Evolutionary conservation across 2,888 invertebrate species (phyloP), one percentile per base, ranked within the genome.

Genomic region (Temnothorax rugatulus): DNA sequence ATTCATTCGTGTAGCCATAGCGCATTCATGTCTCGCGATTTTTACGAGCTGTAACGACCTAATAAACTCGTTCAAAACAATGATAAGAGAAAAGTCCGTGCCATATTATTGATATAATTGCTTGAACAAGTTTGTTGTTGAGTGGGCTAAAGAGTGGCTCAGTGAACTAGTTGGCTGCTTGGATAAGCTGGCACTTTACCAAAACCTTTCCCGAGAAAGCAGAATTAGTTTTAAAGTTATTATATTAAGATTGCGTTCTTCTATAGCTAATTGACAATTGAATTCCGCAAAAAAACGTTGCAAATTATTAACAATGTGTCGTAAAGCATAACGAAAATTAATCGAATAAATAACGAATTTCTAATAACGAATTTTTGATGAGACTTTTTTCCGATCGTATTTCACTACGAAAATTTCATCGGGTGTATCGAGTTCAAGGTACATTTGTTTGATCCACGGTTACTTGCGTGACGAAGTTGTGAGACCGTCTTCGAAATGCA

Each of bases 401-500:
- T 69, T 69, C 0, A 13, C 15, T 15, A 7, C 4, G 11, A 44
- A 68, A 77, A n/a, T 71, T 69, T 34, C 18, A 71, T 59, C 9
- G 5, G 11, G 13, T n/a, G 13, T 66, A 77, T 44, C 57, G 71
- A 47, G 18, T 66, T n/a, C 18, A 44, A 44, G 8, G 29, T 61
- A 44, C 47, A 38, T 76, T 77, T 59, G 59, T 71, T 83, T 47
- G 75, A 77, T 83, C 83, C 84, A 82, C 66, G 84, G 61, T 77
- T 83, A 73, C 25, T 74, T 41, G 47, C 25, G 71, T 68, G 84
- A 86, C 84, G 84, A 41, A 38, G 69, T 66, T 66, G 44, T 66
- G 41, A 25, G 59, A 73, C 15, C 85, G 73, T 87, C 87, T 86
- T 84, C 69, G 82, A 82, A 89, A 84, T 68, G 82, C 84, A 64